Conservation (phyloP, 2,113 vertebrate species). For the Protobothrops mucrosquamatus region DNA sequence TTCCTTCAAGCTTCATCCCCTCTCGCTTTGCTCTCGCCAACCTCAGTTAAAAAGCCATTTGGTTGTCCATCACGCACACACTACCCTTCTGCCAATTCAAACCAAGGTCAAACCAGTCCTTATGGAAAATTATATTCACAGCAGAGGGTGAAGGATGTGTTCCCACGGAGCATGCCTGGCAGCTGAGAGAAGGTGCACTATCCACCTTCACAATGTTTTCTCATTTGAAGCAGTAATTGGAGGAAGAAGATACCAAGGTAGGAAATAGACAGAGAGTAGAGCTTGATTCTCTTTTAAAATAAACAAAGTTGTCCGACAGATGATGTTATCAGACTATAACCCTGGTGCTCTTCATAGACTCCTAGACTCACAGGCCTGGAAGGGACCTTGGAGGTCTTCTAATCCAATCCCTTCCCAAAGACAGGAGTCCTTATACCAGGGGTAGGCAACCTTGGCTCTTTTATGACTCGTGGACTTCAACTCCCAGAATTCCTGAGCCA, state of each 20-base stretch:
- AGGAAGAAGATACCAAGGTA: background rate
- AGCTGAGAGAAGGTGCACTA: background rate
- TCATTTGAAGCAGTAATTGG: background rate
- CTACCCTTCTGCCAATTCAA: background rate
- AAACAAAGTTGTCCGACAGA: background rate
- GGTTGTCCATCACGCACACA: background rate
- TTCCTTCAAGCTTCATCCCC: background rate
- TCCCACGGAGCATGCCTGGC: too few species aligned
- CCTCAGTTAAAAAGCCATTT: background rate
- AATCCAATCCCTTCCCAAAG: too few species aligned
- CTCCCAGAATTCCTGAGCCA: too few species aligned
- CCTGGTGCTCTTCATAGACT: background rate
- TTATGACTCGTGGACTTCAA: too few species aligned
- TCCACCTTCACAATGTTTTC: background rate
- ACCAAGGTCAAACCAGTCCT: background rate
- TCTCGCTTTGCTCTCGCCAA: background rate
- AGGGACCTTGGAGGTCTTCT: too few species aligned
- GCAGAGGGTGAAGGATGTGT: background rate
- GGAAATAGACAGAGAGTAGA: background rate
- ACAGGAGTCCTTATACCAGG: too few species aligned
- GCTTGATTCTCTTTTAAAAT: background rate
- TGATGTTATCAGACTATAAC: background rate
- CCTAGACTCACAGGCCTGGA: too few species aligned
- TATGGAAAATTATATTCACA: background rate
- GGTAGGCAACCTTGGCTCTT: too few species aligned